Percentiles rank a stretch among this genome's conserved stretches.
phyloP scores from a whole-genome alignment of 2,113 vertebrate species.

The Micromys minutus region DNA sequence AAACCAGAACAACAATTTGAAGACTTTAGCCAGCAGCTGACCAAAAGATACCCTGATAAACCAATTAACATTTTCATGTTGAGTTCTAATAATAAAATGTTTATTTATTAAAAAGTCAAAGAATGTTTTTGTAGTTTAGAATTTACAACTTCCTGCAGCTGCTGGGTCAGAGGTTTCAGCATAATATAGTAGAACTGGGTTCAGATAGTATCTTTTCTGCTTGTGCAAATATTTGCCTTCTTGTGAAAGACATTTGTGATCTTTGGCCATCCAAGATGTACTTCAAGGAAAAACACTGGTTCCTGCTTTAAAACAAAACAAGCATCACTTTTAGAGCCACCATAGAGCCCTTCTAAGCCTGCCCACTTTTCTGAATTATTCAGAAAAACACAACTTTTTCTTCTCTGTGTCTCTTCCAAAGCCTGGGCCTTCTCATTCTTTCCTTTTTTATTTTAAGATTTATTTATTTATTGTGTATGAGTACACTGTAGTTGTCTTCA shows the following conservation, averaged over 20 bases:
- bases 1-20: constrained; percentile 15
- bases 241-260: constrained; percentile 28
- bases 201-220: background rate
- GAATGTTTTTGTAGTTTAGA: constrained; percentile 38
- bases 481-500: no score
- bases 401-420: background rate
- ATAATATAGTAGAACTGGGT: background rate
- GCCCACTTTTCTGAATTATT: background rate
- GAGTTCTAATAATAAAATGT: constrained; percentile 56
- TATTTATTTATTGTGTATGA: no score
- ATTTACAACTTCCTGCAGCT: background rate
- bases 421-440: background rate
- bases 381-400: background rate
- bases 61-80: constrained; percentile 24
- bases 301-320: background rate
- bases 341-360: background rate
- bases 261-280: background rate
- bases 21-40: background rate
- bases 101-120: constrained; percentile 14
- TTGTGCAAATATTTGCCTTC: background rate
- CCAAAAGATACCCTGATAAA: constrained; percentile 36
- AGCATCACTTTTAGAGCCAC: background rate
- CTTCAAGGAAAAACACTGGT: constrained; percentile 2
- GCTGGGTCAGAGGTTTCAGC: background rate
- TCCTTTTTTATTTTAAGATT: no score